phyloP scores from a whole-genome alignment of 2,113 vertebrate genomes.

The Nymphicus hollandicus region DNA sequence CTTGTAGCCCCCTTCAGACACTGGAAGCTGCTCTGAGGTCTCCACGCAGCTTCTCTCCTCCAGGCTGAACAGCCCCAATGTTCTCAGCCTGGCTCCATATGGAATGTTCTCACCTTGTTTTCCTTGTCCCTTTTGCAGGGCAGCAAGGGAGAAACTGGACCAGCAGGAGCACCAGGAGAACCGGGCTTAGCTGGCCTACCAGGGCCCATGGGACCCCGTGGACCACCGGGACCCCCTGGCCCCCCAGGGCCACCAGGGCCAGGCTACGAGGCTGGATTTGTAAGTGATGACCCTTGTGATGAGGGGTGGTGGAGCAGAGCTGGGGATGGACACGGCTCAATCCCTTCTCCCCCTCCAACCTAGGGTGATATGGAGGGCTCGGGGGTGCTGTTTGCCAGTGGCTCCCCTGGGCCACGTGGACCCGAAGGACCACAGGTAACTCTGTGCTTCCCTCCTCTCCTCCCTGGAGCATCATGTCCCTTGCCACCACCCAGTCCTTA shows the following conservation, averaged over 20 bases:
- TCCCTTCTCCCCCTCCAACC: neutral
- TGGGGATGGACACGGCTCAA: fast-evolving
- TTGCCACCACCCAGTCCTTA: neutral
- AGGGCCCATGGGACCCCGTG: conserved; percentile 87
- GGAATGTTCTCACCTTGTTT: neutral
- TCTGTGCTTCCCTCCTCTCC: fast-evolving
- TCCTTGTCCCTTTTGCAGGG: conserved; percentile 73
- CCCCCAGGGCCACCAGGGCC: conserved; percentile 82
- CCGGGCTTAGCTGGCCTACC: conserved; percentile 83
- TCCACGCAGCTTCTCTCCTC: neutral
- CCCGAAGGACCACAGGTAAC: conserved; percentile 79
- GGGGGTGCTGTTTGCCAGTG: conserved; percentile 48
- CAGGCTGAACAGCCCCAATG: neutral
- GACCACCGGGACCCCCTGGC: conserved; percentile 77
- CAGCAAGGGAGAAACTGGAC: conserved; percentile 75
- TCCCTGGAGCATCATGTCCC: fast-evolving
- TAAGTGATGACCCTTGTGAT: conserved; percentile 71
- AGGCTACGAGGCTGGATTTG: conserved; percentile 82
- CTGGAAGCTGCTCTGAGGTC: neutral
- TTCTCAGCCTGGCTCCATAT: neutral
- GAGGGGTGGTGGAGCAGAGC: neutral
- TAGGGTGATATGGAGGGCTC: conserved; percentile 95
- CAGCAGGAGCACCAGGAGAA: conserved; percentile 76
- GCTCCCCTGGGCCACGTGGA: conserved; percentile 72
- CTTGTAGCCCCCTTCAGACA: neutral